Percentiles rank a stretch among this genome's conserved stretches.
These are phyloP conservation scores for Allygus modestus DNA, from an alignment of 2,888 invertebrate genomes.

Conservation along the genomic window DNA sequence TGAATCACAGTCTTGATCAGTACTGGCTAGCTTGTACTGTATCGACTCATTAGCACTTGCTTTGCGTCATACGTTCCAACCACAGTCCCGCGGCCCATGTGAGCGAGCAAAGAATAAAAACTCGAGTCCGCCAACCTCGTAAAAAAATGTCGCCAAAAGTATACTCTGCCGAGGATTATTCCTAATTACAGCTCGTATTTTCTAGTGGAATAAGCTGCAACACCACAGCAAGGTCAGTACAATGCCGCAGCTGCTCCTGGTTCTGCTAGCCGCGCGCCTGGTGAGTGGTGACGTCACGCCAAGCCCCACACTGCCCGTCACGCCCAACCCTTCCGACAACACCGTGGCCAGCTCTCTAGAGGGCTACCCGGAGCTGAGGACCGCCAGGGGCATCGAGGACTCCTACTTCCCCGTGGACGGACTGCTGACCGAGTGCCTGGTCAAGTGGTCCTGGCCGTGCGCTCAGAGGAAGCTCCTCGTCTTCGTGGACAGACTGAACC, in stretches of 20 bases:
- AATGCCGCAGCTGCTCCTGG: neutral
- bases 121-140: no score
- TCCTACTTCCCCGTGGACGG: slow-evolving; percentile 73
- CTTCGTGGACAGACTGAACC: slow-evolving; percentile 77
- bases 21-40: no score
- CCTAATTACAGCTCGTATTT: no score
- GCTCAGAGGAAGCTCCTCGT: slow-evolving; percentile 78
- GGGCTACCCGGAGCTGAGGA: slow-evolving; percentile 16
- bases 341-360: neutral
- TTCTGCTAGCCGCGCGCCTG: neutral
- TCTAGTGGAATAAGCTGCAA: neutral
- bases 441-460: slow-evolving; percentile 78
- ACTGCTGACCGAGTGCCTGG: slow-evolving; percentile 77
- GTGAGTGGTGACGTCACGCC: neutral
- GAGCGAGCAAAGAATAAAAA: no score
- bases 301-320: no score
- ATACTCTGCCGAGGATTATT: no score
- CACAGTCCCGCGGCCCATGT: no score
- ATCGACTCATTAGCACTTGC: no score
- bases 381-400: slow-evolving; percentile 4
- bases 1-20: no score
- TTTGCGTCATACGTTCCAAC: no score
- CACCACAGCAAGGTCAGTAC: neutral
- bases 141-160: no score
- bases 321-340: neutral